Evolutionary conservation across 2,797 vertebrate genomes (phyloP), one percentile per base, ranked within the genome.

Genomic region (Galagoides demidoff): DNA sequence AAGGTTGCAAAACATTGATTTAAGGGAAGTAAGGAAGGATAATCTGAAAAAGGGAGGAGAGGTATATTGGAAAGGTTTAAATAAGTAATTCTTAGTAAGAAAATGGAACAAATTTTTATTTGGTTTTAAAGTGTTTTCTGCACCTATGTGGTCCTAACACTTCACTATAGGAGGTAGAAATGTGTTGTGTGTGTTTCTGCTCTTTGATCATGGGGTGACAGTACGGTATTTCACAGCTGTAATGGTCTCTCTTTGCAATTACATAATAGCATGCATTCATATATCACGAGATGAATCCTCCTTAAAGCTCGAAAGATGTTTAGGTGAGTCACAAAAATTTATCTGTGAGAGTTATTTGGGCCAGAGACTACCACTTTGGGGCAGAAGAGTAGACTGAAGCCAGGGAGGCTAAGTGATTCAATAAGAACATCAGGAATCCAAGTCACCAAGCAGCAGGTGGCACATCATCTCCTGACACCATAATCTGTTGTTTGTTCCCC

Each of bases 201-300:
- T 20, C n/a, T 57, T 25, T 14, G 29, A 12, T 17, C 34, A 0
- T 1, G 66, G 9, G 16, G 11, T 29, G n/a, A 27, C 10, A 9
- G 3, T 5, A 1, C 3, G 8, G 43, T 23, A 29, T 43, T 0
- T 7, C 6, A 19, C 5, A 14, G 12, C 6, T 27, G 2, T 25
- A 1, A 12, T 16, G 29, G 52, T 20, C 20, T 81, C 37, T 71
- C 45, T 63, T 11, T 8, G 8, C 13, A 61, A 6, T 23, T 9
- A 43, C 20, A 23, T 3, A 9, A 34, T 3, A 27, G 5, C 20
- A 11, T 0, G 4, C 16, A 6, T 12, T 27, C 16, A 22, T 6
- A 9, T 9, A 1, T 1, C 34, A 7, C 17, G n/a, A 59, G 39
- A 5, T 2, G 57, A 49, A 45, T 17, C 34, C 45, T 27, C 49